Conservation (phyloP, 2,113 vertebrate species). For the Piliocolobus tephrosceles region DNA sequence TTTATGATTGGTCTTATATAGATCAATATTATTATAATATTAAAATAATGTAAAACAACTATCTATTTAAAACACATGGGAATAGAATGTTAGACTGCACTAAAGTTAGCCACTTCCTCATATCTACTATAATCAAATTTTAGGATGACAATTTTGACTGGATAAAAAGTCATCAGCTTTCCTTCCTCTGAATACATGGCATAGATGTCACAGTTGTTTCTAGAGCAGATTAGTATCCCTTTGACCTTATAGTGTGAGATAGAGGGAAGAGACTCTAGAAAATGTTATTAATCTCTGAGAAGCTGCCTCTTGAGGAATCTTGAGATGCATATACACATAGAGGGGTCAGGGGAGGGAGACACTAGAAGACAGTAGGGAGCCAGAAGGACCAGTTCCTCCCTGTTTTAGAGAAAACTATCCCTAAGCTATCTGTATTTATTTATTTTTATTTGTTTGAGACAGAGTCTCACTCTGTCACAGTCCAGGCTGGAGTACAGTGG, state of each 20-base stretch:
- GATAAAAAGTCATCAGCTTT: neutral
- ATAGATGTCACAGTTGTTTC: neutral
- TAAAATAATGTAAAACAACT: neutral
- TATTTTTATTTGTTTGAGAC: too few relatives aligned
- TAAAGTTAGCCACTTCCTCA: neutral
- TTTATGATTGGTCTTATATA: neutral
- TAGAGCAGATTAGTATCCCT: neutral
- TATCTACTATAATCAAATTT: neutral
- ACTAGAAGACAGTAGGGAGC: neutral
- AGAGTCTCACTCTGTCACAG: too few relatives aligned
- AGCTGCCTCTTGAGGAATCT: neutral
- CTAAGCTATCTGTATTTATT: neutral
- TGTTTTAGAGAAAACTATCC: neutral
- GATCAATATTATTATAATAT: neutral
- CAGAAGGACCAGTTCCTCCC: neutral
- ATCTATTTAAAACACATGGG: neutral
- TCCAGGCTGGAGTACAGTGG: too few relatives aligned
- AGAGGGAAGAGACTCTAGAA: neutral
- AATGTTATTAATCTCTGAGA: conserved; percentile 1
- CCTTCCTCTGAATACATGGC: neutral
- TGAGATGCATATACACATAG: neutral
- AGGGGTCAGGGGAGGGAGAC: neutral
- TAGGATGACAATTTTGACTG: neutral
- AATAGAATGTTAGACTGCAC: neutral
- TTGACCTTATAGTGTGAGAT: neutral